Evolutionary conservation across 2,888 invertebrate genomes (phyloP).

Genomic region (Euphydryas editha): DNA sequence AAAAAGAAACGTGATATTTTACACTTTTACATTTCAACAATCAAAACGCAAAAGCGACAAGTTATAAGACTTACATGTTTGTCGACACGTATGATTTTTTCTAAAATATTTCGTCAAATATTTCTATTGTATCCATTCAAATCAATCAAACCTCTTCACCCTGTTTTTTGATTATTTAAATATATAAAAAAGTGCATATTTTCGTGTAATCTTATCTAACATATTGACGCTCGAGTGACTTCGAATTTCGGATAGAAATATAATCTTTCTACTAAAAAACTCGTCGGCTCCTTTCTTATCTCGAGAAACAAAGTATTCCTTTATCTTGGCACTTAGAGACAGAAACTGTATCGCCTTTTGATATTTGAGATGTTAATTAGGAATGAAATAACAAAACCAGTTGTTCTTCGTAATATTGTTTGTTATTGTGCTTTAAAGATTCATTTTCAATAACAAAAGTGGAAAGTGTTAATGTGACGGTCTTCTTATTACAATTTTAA

Average conservation of each 20-base stretch:
- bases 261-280: slow-evolving; percentile 28
- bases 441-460: slow-evolving; percentile 2
- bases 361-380: slow-evolving; percentile 40
- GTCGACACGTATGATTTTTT: slow-evolving; percentile 1
- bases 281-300: slow-evolving; percentile 33
- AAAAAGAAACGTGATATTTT: too few species aligned
- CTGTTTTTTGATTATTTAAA: background rate
- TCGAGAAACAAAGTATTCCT: slow-evolving; percentile 28
- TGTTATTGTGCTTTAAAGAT: background rate
- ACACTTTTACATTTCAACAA: too few species aligned
- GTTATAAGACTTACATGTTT: background rate
- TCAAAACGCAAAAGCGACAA: background rate
- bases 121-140: background rate
- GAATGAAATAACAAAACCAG: slow-evolving; percentile 26
- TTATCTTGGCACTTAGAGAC: slow-evolving; percentile 33
- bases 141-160: background rate
- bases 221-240: slow-evolving; percentile 3
- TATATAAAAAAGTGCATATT: background rate
- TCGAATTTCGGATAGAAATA: slow-evolving; percentile 9
- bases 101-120: too few species aligned
- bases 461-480: background rate
- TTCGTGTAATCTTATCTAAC: slow-evolving; percentile 4
- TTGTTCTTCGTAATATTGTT: slow-evolving; percentile 1
- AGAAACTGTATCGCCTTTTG: slow-evolving; percentile 40
- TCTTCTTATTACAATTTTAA: background rate